Conservation (phyloP, 2,113 vertebrate genomes). For the Rafetus swinhoei region DNA sequence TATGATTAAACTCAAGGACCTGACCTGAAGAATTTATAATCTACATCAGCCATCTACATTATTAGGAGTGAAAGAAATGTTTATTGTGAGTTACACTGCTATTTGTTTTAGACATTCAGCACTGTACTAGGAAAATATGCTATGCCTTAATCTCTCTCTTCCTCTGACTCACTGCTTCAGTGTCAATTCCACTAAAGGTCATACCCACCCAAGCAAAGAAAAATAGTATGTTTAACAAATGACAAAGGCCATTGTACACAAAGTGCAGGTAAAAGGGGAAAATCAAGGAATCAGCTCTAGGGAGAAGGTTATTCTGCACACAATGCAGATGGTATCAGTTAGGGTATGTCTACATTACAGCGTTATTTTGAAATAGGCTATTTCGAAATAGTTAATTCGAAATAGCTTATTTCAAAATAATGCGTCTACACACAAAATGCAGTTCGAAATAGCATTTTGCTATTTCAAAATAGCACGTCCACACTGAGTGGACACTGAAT, state of each 20-base stretch:
- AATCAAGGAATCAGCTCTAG: background rate
- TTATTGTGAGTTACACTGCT: background rate
- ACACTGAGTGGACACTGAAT: no score
- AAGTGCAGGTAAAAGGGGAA: slow-evolving; percentile 1
- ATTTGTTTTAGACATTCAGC: slow-evolving; percentile 46
- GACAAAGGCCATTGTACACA: background rate
- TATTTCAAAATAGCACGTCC: no score
- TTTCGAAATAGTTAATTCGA: no score
- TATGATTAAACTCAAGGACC: slow-evolving; percentile 18
- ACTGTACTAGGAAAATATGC: slow-evolving; percentile 36
- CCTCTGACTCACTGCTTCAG: slow-evolving; percentile 33
- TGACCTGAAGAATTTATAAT: slow-evolving; percentile 52
- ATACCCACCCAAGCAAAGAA: slow-evolving; percentile 16
- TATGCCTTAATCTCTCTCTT: slow-evolving; percentile 26
- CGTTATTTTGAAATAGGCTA: no score
- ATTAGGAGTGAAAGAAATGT: background rate
- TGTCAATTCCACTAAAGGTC: slow-evolving; percentile 22
- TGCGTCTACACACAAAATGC: no score
- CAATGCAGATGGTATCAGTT: background rate
- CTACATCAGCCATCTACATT: slow-evolving; percentile 26
- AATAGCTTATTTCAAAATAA: no score
- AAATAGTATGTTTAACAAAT: slow-evolving; percentile 22
- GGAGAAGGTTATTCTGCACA: background rate
- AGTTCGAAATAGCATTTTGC: no score
- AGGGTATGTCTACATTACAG: no score